Evolutionary conservation across 2,888 invertebrate genomes (phyloP), one percentile per base, ranked within the genome.

Genomic region (Epistrophella euchroma): DNA sequence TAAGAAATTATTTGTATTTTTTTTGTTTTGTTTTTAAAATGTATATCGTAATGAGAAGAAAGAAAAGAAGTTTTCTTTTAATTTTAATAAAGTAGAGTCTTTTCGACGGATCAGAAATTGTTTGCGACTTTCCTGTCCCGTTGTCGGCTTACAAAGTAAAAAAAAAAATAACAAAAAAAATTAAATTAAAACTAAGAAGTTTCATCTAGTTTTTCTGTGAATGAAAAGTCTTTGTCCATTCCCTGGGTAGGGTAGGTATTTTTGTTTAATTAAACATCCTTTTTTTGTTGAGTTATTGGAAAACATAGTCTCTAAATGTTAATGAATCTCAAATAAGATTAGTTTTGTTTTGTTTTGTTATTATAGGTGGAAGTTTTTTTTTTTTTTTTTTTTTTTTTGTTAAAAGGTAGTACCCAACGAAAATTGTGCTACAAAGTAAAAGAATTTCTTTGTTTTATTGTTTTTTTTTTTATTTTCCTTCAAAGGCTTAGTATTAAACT

Each of bases 81-180:
- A 84, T 79, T 84, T 79, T 75, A 79, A 84, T 84, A 84, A 79
- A 71, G 83, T 74, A 74, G 13, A 64, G 79, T 52, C 71, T 84
- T 75, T 79, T 71, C 66, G 71, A 75, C 71, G 71, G 66, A 75
- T 75, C 66, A 58, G 79, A 22, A 84, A 79, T 47, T 72, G 75
- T 79, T 75, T 52, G 58, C 71, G 79, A 84, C 58, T 52, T 75
- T 75, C 43, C 62, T 64, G 55, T 74, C 32, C 64, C 43, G 60
- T 64, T 56, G 73, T 62, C 40, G 68, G 60, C 68, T 60, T 60
- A 19, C 35, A 22, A 60, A 68, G 68, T 74, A 25, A 62, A 47
- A 28, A 22, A 22, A 28, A 37, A 55, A 64, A 40, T 25, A 55
- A 77, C 15, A 66, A 66, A 19, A 3, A 58, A 47, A 66, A 66